Evolutionary conservation across 2,113 vertebrate species (phyloP), one percentile per base, ranked within the genome.

Genomic region (Tychaedon coryphoeus): DNA sequence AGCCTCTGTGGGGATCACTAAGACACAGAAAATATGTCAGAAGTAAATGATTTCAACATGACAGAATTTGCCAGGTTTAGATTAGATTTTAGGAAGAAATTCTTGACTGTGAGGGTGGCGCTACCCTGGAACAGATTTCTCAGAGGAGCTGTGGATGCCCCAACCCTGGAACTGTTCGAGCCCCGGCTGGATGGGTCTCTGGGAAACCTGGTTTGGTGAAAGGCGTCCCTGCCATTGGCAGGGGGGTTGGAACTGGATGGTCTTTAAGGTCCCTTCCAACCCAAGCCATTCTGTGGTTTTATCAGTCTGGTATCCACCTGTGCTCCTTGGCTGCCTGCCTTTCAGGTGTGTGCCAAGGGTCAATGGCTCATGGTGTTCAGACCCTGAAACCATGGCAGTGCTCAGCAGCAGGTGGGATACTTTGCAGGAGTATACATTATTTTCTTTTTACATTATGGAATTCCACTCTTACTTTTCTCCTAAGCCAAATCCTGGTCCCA

Each of bases 1-100:
- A 65, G 40, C 3, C 50, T 65, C 36, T 2, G 1, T 20, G 25
- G 33, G 24, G 9, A 34, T 61, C 0, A 0, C 31, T 31, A 12
- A 64, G 14, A 43, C n/a, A 40, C 7, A 43, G 45, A 84, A 80
- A 72, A 18, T 24, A n/a, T 34, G 29, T 73, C 19, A 23, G 36
- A 43, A 72, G n/a, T 14, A 56, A 69, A 47, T 43, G 1, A n/a
- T 29, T 42, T 60, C 33, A 47, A 8, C 5, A 26, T 9, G 10
- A 60, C 8, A 56, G 8, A 18, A 15, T 6, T 5, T 60, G 8
- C 22, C 23, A 51, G 22, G 13, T 58, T 66, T 54, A 51, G 4
- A 51, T 66, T 43, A n/a, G 51, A 4, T 50, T 19, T 58, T 58
- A 43, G 33, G 28, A 66, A 58, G 43, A 65, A 58, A 51, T 58